phyloP scores from a whole-genome alignment of 2,888 invertebrate genomes.

The Harpagoxenus sublaevis region DNA sequence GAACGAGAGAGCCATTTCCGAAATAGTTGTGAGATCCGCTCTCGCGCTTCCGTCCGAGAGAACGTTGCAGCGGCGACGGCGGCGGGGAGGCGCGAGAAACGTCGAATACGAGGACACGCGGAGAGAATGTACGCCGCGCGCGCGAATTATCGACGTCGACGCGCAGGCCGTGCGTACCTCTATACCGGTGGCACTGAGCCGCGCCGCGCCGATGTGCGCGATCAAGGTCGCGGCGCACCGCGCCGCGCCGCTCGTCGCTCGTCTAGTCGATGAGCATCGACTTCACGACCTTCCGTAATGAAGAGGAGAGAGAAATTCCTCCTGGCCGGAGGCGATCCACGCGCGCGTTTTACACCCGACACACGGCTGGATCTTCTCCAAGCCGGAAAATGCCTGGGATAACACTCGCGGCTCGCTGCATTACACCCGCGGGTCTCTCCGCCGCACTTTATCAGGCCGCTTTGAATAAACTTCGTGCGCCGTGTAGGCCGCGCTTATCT shows the following conservation, averaged over 20 bases:
- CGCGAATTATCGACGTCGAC: conserved; percentile 78
- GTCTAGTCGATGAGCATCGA: conserved; percentile 66
- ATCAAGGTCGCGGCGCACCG: conserved; percentile 69
- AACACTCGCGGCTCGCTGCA: neutral
- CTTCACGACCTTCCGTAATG: conserved; percentile 50
- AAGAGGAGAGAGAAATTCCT: conserved; percentile 9
- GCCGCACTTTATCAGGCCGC: neutral
- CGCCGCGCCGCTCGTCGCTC: conserved; percentile 31
- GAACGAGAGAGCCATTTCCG: neutral
- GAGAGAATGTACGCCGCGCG: conserved; percentile 69
- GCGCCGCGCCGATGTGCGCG: conserved; percentile 49
- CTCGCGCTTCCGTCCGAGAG: neutral
- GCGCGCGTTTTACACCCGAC: neutral
- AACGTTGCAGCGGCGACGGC: conserved; percentile 10
- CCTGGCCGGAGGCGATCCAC: neutral
- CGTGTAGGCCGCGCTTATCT: neutral
- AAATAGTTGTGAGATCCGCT: neutral
- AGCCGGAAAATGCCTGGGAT: neutral
- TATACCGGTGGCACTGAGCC: conserved; percentile 59
- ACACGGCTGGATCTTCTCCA: neutral
- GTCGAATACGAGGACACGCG: conserved; percentile 19
- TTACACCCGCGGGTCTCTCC: neutral
- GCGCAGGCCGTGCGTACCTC: conserved; percentile 67
- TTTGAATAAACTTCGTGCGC: neutral
- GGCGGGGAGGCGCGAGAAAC: conserved; percentile 62